Base-by-base conservation (phyloP, 2,888 invertebrate genomes). In the Hydropsyche betteni region DNA sequence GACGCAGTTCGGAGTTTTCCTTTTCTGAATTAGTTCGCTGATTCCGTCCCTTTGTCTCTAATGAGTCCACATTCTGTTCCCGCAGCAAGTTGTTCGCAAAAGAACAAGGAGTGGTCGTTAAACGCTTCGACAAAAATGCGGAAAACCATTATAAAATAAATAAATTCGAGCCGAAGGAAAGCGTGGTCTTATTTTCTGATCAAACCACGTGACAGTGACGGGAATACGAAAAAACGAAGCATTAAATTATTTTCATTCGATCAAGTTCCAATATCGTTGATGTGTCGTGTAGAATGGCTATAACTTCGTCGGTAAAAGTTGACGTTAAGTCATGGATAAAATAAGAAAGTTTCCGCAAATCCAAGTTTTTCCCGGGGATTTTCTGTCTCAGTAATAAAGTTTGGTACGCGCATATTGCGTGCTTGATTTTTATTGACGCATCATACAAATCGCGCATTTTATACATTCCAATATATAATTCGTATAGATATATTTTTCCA, bases 91-190 rank as follows among this genome's bases (percentile, higher is more conserved):
- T 76, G 50, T 73, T 69, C 55, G 16, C 70, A n/a, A 53, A 68
- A 68, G 72, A 73, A 76, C 72, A 72, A 72, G 69, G 33, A 70
- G 64, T 61, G 75, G 44, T 75, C 72, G 75, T 75, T 75, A 75
- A 72, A 70, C 75, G 58, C 69, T 24, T 36, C 68, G 16, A 14
- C 69, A 33, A 61, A 51, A 70, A 61, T 36, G 44, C 36, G 50
- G 44, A 44, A 50, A 44, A 69, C 58, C 69, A 70, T 70, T 75
- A 44, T 44, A 10, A 55, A 38, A 75, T 70, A 70, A 75, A 70
- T 75, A 69, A 58, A 58, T 58, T 58, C 58, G 58, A 24, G 3
- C 14, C 58, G 58, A 2, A 24, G 24, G 24, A 24, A 24, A 24
- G 24, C 24, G 24, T 24, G 24, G 24, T 24, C 24, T 24, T 24